Base-by-base conservation (phyloP, 2,113 vertebrate species). In the Trematomus loennbergii region DNA sequence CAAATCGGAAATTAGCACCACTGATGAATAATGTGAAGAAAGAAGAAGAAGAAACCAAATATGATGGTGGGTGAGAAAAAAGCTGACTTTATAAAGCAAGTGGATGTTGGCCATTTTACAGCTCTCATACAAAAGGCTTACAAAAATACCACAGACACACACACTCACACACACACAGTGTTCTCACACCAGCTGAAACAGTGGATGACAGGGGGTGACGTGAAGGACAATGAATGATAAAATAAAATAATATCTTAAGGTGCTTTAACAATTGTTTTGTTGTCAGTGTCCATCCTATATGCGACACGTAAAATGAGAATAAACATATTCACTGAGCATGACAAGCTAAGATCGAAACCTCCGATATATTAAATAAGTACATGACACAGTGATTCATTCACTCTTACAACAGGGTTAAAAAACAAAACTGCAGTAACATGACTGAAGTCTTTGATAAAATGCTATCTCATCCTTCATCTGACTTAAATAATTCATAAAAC, bases 41-140 rank as follows among this genome's bases (percentile, higher is more conserved):
- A 82, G 74, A 80, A 87, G 58, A 71, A 85, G 78, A 91, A 58
- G 80, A 88, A 92, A 93, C 76, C 74, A 81, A 88, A 87, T 65
- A 62, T 62, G 85, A 90, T 90, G 88, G 72, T 84, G 84, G 90
- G 85, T 93, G 93, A 92, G 84, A 92, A 96, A 61, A 94, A 90
- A 94, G 83, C 94, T 82, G 84, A 94, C 85, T 96, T 95, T 95
- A 96, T 96, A 95, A 95, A 94, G 91, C 95, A 94, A 72, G 93
- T 94, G 89, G 81, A 83, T 82, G 86, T 93, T 84, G 94, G 90
- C 69, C 81, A 95, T 94, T 93, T 89, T 91, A 94, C 93, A 94
- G 91, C 95, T 95, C 94, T 87, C 95, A 96, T 97, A 97, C 95
- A 96, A 97, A 96, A 94, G 85, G 94, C 93, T 92, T 96, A 96